Evolutionary conservation across 1,140 invertebrate genomes (phyloP), one percentile per base, ranked within the genome.

Genomic region (Apis laboriosa): DNA sequence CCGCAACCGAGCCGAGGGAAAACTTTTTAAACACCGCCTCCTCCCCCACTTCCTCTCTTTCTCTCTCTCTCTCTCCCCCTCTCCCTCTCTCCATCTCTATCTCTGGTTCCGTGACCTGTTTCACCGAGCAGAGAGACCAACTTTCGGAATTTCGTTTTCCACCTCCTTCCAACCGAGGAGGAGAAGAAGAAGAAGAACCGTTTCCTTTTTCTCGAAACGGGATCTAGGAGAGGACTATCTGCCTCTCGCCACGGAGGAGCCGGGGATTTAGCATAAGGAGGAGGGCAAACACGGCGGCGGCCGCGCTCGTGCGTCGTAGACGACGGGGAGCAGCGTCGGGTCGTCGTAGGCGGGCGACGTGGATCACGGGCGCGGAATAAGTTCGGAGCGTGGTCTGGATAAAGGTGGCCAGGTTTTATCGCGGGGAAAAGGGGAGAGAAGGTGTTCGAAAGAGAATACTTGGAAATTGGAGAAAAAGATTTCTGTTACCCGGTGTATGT

Each of bases 11-110:
- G 60, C 71, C 70, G 49, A 55, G 28, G 28, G 56, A 76, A 84
- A 90, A 90, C 77, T 90, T 90, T 86, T 89, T 90, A 90, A 86
- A 89, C 63, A 86, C 74, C 60, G 28, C 49, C 58, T 60, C 67
- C 64, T n/a, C 80, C 55, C 55, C 24, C 24, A 24, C 24, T 24
- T 24, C 24, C 24, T 24, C 24, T 24, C 24, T 24, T 24, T 0
- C 24, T 24, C 24, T 0, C 24, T 24, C 34, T 2, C 28, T 34
- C 2, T 34, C 28, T 34, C 28, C 1, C 28, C 28, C 28, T 28
- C 2, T 28, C 28, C 3, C 34, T 34, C 2, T 2, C 34, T 34
- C 34, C 3, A 1, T 56, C 73, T 80, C 83, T 60, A 17, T 86
- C 84, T 83, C 60, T 79, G 67, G 77, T 66, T 80, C 86, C 86